Base-by-base conservation (phyloP, 2,113 vertebrate genomes). In the Corythornis vintsioides region DNA sequence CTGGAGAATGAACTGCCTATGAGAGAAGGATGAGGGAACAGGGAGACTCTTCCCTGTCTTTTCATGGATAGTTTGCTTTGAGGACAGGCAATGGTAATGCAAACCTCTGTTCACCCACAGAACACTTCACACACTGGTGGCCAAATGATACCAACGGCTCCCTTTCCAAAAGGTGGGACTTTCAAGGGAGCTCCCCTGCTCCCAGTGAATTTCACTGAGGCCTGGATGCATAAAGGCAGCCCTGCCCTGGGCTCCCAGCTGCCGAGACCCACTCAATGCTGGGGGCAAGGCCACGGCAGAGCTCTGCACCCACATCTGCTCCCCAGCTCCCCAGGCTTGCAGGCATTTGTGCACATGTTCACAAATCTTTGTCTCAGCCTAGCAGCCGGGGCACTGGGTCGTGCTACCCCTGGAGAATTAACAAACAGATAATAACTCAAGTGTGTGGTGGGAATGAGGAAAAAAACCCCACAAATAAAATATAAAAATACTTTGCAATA, bases 401-500 rank as follows among this genome's bases (percentile, higher is more conserved):
- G 29, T 15, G 31, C 66, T 42, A 40, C 33, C 40, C 16, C 40
- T 52, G 12, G 55, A 57, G 69, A 82, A 48, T 28, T 55, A 53
- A 0, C 38, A 18, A 86, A 82, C 5, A 24, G 52, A 42, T 66
- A 55, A 47, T 59, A 63, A 85, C 13, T 26, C 11, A 47, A 83
- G 0, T 28, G 56, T 17, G 11, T n/a, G 56, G n/a, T 28, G 20
- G 25, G 15, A 82, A 13, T 11, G 29, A 85, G 24, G 38, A 45
- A 26, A 79, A 89, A 80, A 60, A 70, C 86, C 86, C 21, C 21
- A 66, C 47, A 85, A 83, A 86, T 48, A 7, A 91, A 94, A 90
- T 74, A 78, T 8, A 65, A 66, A 74, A 89, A 29, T 52, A 83
- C 76, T 80, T 53, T 6, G 8, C 26, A 66, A 61, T 65, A 73